These are phyloP conservation scores for Pedionomus torquatus DNA, from an alignment of 2,113 vertebrate genomes.

Conservation along the genomic window DNA sequence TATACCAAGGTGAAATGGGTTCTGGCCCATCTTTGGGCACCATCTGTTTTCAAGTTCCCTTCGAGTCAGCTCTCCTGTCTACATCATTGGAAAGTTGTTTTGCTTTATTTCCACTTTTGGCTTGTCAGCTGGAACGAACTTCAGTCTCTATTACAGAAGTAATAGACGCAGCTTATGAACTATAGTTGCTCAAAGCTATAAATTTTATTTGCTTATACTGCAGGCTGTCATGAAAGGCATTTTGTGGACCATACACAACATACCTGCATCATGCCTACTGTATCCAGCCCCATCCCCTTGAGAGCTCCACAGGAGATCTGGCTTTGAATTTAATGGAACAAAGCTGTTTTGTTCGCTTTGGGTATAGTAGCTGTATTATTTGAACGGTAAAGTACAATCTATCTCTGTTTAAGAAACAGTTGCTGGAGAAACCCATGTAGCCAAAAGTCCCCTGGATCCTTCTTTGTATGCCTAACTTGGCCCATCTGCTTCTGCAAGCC, in stretches of 20 bases:
- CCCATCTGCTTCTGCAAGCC: conserved; percentile 34
- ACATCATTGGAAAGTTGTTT: conserved; percentile 40
- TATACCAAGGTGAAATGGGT: conserved; percentile 88
- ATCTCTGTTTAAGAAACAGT: conserved; percentile 23
- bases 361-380: conserved; percentile 12
- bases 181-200: conserved; percentile 51
- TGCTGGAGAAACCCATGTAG: neutral
- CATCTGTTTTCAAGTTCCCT: conserved; percentile 20
- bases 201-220: conserved; percentile 60
- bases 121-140: conserved; percentile 48
- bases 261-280: neutral
- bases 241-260: neutral
- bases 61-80: conserved; percentile 31
- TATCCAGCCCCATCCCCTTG: neutral
- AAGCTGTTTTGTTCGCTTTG: conserved; percentile 4
- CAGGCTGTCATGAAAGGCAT: neutral
- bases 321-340: conserved; percentile 1
- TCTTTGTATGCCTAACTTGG: conserved; percentile 16
- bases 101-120: conserved; percentile 39
- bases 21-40: neutral
- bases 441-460: conserved; percentile 8
- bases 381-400: neutral
- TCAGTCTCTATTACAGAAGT: conserved; percentile 28
- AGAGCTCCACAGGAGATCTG: neutral
- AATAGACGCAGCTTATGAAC: conserved; percentile 40